Percentiles rank a stretch among this genome's conserved stretches.
These are phyloP conservation scores for Dascillus cervinus DNA, from an alignment of 2,888 invertebrate species.

Conservation along the genomic window DNA sequence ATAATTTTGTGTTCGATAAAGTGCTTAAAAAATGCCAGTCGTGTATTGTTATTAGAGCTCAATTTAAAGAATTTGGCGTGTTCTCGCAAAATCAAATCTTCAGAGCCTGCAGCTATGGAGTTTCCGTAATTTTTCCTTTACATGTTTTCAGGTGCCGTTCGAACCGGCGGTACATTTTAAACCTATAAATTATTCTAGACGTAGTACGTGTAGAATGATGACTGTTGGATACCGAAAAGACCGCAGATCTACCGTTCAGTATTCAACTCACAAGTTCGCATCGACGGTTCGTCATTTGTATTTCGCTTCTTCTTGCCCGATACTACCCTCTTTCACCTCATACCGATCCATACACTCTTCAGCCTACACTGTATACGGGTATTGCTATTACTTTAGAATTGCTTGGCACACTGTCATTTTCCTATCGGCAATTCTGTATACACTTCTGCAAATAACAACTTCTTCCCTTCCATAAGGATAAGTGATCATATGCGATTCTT, in stretches of 20 bases:
- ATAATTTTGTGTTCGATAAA: no score
- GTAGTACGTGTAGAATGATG: slow-evolving; percentile 17
- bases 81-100: slow-evolving; percentile 23
- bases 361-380: slow-evolving; percentile 10
- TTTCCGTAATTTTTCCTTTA: slow-evolving; percentile 22
- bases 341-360: slow-evolving; percentile 12
- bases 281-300: slow-evolving; percentile 33
- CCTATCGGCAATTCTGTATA: no score
- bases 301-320: slow-evolving; percentile 21
- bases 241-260: slow-evolving; percentile 26
- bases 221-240: slow-evolving; percentile 23
- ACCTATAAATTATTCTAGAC: no score
- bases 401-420: no score
- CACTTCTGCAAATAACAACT: no score
- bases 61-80: slow-evolving; percentile 21
- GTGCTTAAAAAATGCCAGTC: no score
- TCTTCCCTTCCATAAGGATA: no score
- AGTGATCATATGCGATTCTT: no score
- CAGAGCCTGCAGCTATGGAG: slow-evolving; percentile 23
- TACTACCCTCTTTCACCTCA: slow-evolving; percentile 12
- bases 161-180: no score
- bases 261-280: slow-evolving; percentile 29
- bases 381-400: slow-evolving; percentile 12
- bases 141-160: slow-evolving; percentile 24
- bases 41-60: slow-evolving; percentile 20